Evolutionary conservation across 35 echinoderm and acorn worm species (phyloP).

Genomic region (Apostichopus japonicus): DNA sequence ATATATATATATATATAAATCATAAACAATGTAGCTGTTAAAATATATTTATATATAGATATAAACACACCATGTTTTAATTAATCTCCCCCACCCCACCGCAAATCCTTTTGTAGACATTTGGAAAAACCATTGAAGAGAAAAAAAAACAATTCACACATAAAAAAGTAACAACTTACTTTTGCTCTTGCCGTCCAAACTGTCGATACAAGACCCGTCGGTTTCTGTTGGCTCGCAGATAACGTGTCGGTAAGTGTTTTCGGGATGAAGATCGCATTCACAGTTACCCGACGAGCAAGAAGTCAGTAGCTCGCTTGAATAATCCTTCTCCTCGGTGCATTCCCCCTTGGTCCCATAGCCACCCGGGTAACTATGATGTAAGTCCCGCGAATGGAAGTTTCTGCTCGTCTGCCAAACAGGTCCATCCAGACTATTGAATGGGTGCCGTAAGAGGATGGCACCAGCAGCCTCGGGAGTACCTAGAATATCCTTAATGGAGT

Average conservation of each 20-base stretch:
- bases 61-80: too few species aligned
- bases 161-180: background rate
- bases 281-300: constrained; percentile 41
- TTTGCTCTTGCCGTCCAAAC: constrained; percentile 20
- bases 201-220: constrained; percentile 23
- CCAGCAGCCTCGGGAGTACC: constrained; percentile 34
- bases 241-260: constrained; percentile 52
- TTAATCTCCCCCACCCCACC: too few species aligned
- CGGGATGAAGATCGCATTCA: constrained; percentile 51
- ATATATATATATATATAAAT: too few species aligned
- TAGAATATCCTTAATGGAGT: constrained; percentile 85
- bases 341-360: constrained; percentile 10
- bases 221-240: constrained; percentile 34
- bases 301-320: background rate
- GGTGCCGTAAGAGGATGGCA: constrained; percentile 19
- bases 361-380: constrained; percentile 12
- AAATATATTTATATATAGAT: too few species aligned
- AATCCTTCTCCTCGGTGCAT: constrained; percentile 21
- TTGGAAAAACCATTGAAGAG: too few species aligned
- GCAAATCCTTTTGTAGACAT: too few species aligned
- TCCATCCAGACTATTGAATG: constrained; percentile 19
- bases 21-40: too few species aligned
- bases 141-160: too few species aligned
- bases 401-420: constrained; percentile 37
- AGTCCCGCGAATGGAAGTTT: constrained; percentile 6